Percentiles rank a stretch among this genome's conserved stretches.
Evolutionary conservation across 2,888 invertebrate genomes (phyloP).

Genomic region (Synanthedon tipuliformis): DNA sequence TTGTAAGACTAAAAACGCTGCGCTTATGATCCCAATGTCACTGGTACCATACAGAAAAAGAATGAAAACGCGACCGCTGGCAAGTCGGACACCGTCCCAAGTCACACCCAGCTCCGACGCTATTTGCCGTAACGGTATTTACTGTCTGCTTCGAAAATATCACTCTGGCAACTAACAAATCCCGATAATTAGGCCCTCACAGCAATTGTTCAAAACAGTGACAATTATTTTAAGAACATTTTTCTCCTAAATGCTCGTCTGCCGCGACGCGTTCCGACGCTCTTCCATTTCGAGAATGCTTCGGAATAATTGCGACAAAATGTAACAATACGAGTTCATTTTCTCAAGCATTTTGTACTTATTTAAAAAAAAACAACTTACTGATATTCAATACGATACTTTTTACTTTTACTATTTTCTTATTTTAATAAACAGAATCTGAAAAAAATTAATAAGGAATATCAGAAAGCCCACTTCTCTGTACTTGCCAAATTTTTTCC

Average conservation of each 20-base stretch:
- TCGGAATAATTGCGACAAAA: not conserved
- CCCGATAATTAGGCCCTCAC: not conserved
- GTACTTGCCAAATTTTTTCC: too few relatives aligned
- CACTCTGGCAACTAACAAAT: not conserved
- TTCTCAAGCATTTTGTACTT: too few relatives aligned
- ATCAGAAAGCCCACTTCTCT: too few relatives aligned
- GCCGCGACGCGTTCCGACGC: not conserved
- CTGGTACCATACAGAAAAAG: slow-evolving; percentile 7
- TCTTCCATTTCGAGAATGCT: not conserved
- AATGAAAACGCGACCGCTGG: slow-evolving; percentile 7
- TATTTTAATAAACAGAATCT: too few relatives aligned
- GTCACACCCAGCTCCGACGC: slow-evolving; percentile 3
- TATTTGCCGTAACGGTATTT: slow-evolving; percentile 19
- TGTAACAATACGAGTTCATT: too few relatives aligned
- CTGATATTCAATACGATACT: too few relatives aligned
- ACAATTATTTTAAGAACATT: slow-evolving; percentile 7
- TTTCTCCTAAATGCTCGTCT: slow-evolving; percentile 2
- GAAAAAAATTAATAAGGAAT: too few relatives aligned
- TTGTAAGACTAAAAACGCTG: too few relatives aligned
- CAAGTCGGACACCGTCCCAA: not conserved
- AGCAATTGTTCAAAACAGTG: slow-evolving; percentile 2
- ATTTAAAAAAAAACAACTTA: too few relatives aligned
- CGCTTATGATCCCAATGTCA: not conserved
- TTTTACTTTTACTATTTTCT: too few relatives aligned
- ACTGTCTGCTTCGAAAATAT: slow-evolving; percentile 7